Conservation (phyloP, 2,797 vertebrate genomes). For the Anabacerthia variegaticeps region DNA sequence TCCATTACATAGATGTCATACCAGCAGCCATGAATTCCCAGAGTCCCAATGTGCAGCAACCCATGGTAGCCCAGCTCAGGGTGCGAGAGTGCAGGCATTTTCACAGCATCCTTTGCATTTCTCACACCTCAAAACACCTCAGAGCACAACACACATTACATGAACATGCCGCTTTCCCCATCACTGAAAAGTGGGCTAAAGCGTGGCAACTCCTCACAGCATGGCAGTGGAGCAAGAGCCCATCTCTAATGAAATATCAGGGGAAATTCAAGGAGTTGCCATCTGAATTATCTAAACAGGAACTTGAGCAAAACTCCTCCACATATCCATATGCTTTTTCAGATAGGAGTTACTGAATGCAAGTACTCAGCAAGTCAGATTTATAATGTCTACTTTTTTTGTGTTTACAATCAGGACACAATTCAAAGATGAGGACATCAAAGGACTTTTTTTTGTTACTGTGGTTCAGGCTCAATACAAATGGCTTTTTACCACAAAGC, state of each 20-base stretch:
- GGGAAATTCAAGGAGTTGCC: not conserved
- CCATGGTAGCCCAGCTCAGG: not conserved
- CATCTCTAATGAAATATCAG: not conserved
- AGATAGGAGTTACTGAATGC: not conserved
- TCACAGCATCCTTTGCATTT: not conserved
- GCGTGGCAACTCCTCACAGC: not conserved
- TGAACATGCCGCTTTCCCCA: accelerated
- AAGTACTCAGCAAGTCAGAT: not conserved
- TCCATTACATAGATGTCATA: not conserved
- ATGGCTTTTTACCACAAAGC: not conserved
- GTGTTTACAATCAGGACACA: not conserved
- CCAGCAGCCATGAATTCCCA: not conserved
- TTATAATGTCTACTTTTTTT: not conserved
- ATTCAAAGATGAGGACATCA: not conserved
- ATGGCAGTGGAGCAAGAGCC: not conserved
- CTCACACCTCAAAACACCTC: not conserved
- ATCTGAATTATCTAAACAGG: not conserved
- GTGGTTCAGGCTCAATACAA: not conserved
- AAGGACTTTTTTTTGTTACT: not conserved
- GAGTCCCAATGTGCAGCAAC: not conserved
- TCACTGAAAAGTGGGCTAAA: not conserved
- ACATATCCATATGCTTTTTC: not conserved
- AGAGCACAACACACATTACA: not conserved
- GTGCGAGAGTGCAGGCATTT: not conserved
- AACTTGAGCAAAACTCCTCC: not conserved